Conservation (phyloP, 2,888 invertebrate species). For the Trachelus troglodyta region DNA sequence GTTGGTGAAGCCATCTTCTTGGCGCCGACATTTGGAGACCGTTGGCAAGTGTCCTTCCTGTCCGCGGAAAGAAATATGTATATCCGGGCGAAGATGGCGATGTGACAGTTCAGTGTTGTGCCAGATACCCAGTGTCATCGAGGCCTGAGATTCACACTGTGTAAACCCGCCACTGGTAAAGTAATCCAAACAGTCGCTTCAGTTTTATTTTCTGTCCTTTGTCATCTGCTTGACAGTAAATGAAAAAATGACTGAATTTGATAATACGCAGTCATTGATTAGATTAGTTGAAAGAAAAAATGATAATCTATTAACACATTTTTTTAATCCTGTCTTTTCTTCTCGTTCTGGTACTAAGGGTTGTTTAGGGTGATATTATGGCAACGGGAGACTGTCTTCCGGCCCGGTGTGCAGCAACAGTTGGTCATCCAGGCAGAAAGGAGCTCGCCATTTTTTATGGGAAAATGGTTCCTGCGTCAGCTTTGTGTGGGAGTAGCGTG, state of each 20-base stretch:
- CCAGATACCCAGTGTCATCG: slow-evolving; percentile 22
- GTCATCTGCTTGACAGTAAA: no score
- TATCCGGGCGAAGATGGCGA: slow-evolving; percentile 20
- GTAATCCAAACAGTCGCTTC: not conserved
- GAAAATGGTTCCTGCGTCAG: not conserved
- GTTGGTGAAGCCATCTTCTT: not conserved
- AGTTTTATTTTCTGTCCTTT: not conserved
- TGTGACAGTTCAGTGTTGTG: slow-evolving; percentile 25
- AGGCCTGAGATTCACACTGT: not conserved
- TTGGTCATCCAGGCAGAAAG: slow-evolving; percentile 4
- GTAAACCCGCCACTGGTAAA: not conserved
- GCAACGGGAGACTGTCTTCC: slow-evolving; percentile 27
- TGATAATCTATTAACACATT: not conserved
- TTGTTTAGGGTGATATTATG: not conserved
- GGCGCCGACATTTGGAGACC: not conserved
- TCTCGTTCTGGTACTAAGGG: not conserved
- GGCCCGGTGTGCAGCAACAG: slow-evolving; percentile 28
- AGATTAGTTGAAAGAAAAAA: not conserved
- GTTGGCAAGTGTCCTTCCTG: slow-evolving; percentile 32
- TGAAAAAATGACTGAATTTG: no score
- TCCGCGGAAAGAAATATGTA: slow-evolving; percentile 14
- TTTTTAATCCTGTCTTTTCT: not conserved
- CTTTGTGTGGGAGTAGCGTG: not conserved
- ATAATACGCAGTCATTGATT: not conserved
- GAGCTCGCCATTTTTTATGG: not conserved